A percentile compares a stretch with the other conserved stretches of the same genome.
Evolutionary conservation across 2,888 invertebrate genomes (phyloP).

Genomic region (Drosophila mettleri): DNA sequence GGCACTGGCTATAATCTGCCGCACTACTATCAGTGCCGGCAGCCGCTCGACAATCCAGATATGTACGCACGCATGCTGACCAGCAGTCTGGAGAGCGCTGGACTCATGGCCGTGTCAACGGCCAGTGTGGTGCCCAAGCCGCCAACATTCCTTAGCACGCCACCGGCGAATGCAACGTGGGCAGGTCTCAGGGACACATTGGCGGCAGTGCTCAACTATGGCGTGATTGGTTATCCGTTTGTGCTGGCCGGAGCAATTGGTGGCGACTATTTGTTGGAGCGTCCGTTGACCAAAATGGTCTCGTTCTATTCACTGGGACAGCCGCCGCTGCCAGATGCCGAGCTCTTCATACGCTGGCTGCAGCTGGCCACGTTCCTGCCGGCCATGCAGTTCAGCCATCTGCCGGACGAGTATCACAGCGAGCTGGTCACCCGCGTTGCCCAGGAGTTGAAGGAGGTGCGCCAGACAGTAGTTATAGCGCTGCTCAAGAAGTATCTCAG

Average conservation of each 20-base stretch:
- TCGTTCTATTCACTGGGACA: slow-evolving; percentile 86
- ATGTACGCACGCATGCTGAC: slow-evolving; percentile 91
- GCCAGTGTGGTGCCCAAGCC: slow-evolving; percentile 92
- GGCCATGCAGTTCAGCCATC: slow-evolving; percentile 94
- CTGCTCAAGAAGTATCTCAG: slow-evolving; percentile 91
- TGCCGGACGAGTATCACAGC: slow-evolving; percentile 95
- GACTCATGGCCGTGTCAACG: slow-evolving; percentile 91
- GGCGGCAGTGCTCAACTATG: slow-evolving; percentile 94
- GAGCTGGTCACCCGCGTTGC: slow-evolving; percentile 91
- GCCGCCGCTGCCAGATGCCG: slow-evolving; percentile 90
- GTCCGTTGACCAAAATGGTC: slow-evolving; percentile 84
- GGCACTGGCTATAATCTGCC: slow-evolving; percentile 95
- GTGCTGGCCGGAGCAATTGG: slow-evolving; percentile 97
- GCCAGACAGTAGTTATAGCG: slow-evolving; percentile 91
- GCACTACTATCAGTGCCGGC: slow-evolving; percentile 92
- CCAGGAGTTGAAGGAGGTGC: slow-evolving; percentile 89
- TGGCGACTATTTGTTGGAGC: slow-evolving; percentile 91
- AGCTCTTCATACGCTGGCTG: slow-evolving; percentile 95
- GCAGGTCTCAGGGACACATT: slow-evolving; percentile 92
- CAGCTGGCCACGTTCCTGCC: slow-evolving; percentile 96
- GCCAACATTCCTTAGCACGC: slow-evolving; percentile 94
- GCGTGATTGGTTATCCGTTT: slow-evolving; percentile 96
- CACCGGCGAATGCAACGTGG: slow-evolving; percentile 95
- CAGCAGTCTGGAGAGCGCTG: slow-evolving; percentile 86
- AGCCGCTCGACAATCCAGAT: slow-evolving; percentile 91